Evolutionary conservation across 2,888 invertebrate species (phyloP).

Genomic region (Aleiodes testaceus): DNA sequence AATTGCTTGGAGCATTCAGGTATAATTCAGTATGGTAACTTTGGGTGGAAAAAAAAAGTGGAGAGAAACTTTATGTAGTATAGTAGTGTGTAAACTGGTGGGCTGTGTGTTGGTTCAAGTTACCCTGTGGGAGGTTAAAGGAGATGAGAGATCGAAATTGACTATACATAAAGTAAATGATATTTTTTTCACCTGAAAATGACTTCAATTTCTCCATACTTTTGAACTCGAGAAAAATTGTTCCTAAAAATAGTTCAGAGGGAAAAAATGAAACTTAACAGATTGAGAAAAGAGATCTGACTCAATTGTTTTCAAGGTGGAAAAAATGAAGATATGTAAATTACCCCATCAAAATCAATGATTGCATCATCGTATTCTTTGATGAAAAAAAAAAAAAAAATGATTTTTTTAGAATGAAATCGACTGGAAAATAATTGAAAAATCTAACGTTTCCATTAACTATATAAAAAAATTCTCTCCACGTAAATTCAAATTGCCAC

Average conservation of each 20-base stretch:
- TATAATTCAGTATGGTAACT: conserved; percentile 26
- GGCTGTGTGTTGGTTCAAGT: conserved; percentile 24
- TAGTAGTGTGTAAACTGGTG: conserved; percentile 22
- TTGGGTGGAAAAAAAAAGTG: background rate
- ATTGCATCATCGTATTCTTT: no score
- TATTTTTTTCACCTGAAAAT: conserved; percentile 2
- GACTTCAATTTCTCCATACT: background rate
- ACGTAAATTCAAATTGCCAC: no score
- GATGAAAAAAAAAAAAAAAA: no score
- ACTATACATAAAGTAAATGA: conserved; percentile 15
- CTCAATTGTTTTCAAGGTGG: no score
- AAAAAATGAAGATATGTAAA: background rate
- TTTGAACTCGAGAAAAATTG: background rate
- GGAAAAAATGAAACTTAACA: no score
- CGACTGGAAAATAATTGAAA: background rate
- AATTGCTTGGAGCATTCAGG: conserved; percentile 20
- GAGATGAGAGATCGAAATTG: conserved; percentile 13
- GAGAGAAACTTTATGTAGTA: conserved; percentile 3
- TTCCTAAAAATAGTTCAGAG: background rate
- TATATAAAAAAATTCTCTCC: background rate
- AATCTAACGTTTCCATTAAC: background rate
- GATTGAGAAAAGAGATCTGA: no score
- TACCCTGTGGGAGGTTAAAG: conserved; percentile 23
- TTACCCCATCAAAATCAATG: no score
- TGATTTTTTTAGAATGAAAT: background rate